These are phyloP conservation scores for Platygyra sinensis DNA, from an alignment of 64 coral and sea anemone genomes.

Conservation along the genomic window DNA sequence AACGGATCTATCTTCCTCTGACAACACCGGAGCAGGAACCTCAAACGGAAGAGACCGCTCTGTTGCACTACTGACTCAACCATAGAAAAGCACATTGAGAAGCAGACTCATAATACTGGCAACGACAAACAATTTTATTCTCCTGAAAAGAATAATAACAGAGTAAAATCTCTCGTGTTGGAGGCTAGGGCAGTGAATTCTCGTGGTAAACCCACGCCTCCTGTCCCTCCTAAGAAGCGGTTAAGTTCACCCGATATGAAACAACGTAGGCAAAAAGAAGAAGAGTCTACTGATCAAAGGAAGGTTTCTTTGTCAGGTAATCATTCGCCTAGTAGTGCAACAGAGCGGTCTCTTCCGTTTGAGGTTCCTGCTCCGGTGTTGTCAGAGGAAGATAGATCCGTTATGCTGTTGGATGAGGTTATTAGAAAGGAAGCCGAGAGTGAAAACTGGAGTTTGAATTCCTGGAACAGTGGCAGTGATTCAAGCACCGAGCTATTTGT, in stretches of 20 bases:
- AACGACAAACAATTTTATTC: not conserved
- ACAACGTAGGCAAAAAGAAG: not conserved
- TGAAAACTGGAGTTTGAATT: slow-evolving; percentile 94
- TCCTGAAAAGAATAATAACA: not conserved
- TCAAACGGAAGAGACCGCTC: slow-evolving; percentile 48
- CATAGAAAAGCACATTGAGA: not conserved
- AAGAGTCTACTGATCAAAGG: not conserved
- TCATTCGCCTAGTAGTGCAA: not conserved
- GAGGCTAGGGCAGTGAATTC: not conserved
- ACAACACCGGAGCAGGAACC: slow-evolving; percentile 62
- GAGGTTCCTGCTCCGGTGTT: slow-evolving; percentile 61
- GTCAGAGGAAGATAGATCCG: slow-evolving; percentile 81
- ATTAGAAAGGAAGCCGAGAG: slow-evolving; percentile 83
- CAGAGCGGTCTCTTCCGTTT: slow-evolving; percentile 42
- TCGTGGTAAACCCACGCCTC: slow-evolving; percentile 62
- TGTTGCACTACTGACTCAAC: not conserved
- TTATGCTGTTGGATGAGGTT: slow-evolving; percentile 90
- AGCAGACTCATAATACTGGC: not conserved
- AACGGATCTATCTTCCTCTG: slow-evolving; percentile 83
- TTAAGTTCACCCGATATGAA: slow-evolving; percentile 19
- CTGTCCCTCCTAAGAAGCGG: slow-evolving; percentile 82
- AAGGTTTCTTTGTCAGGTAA: not conserved
- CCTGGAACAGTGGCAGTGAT: slow-evolving; percentile 90
- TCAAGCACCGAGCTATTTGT: slow-evolving; percentile 58
- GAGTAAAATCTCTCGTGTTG: not conserved